Percentiles rank a stretch among this genome's conserved stretches.
phyloP scores from a whole-genome alignment of 1,140 invertebrate species.

The Drosophila baimaii region DNA sequence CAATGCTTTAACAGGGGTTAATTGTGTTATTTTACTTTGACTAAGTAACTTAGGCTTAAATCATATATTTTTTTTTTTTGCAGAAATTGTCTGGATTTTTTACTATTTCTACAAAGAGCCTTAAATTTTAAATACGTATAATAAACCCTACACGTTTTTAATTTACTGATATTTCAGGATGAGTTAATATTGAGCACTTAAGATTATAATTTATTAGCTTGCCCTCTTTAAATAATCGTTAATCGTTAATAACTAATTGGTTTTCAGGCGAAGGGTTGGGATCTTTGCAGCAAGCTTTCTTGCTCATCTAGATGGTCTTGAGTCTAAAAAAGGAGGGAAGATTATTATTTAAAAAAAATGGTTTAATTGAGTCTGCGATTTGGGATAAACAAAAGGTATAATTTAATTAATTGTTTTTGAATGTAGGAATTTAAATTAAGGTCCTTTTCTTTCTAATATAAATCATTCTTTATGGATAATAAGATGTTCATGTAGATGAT shows the following conservation, averaged over 20 bases:
- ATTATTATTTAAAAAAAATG: not conserved
- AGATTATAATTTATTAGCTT: not conserved
- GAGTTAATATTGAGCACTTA: slow-evolving; percentile 2
- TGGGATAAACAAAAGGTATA: no score
- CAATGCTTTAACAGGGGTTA: slow-evolving; percentile 4
- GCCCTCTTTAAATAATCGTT: not conserved
- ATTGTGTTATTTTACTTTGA: not conserved
- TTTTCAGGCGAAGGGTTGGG: not conserved
- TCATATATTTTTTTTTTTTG: not conserved
- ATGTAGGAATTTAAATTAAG: not conserved
- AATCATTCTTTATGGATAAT: not conserved
- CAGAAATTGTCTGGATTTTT: not conserved
- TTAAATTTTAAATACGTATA: not conserved
- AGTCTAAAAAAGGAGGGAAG: no score
- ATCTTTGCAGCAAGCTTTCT: no score
- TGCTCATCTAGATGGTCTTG: not conserved
- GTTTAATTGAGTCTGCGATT: no score
- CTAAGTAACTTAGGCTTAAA: not conserved
- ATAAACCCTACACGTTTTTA: not conserved
- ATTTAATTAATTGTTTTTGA: not conserved
- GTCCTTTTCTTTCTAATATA: not conserved
- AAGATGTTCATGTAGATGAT: not conserved
- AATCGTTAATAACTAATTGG: not conserved
- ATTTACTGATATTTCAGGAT: slow-evolving; percentile 13
- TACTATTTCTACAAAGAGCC: not conserved